Base-by-base conservation (phyloP, 1,140 invertebrate species). In the Drosophila orena region DNA sequence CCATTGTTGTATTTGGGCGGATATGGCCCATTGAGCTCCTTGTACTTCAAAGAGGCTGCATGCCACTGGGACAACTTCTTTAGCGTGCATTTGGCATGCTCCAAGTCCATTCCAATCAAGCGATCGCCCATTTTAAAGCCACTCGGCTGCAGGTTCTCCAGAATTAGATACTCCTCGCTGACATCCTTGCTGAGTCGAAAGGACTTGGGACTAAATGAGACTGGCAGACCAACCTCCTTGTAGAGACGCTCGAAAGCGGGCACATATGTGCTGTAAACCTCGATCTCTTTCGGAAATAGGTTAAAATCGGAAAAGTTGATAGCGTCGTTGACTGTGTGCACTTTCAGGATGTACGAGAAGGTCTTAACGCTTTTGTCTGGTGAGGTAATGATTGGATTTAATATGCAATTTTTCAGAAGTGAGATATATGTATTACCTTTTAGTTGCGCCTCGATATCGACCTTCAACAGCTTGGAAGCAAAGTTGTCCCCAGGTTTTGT, bases 31-130 rank as follows among this genome's bases (percentile, higher is more conserved):
- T 81, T 52, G 11, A 75, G 43, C 49, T 79, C 73, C 24, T 75
- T 78, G 24, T 79, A 81, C 10, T 65, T 65, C 0, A 94, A 83
- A 0, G 94, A 93, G 7, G 93, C 84, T 0, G 94, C 94, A 73
- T 95, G 94, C 77, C 94, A 94, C 64, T 84, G 93, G 0, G 93
- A 94, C 49, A 95, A 62, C 60, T 93, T 93, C 14, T 92, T 85
- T 4, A 95, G 68, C 0, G 93, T 93, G n/a, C 93, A 38, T 57
- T 93, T 77, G 35, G 79, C 88, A 58, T 95, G 94, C 3, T 93
- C 59, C 50, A 94, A 52, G 71, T 95, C 94, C 54, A 95, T 86
- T n/a, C 94, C 93, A n/a, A 75, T 43, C 50, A 55, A 47, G 17
- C 77, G 77, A 53, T 80, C 77, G 10, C 30, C 42, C 77, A 80